Percentiles rank a stretch among this genome's conserved stretches.
These are phyloP conservation scores for Mobula birostris DNA, from an alignment of 2,113 vertebrate genomes.

Conservation along the genomic window DNA sequence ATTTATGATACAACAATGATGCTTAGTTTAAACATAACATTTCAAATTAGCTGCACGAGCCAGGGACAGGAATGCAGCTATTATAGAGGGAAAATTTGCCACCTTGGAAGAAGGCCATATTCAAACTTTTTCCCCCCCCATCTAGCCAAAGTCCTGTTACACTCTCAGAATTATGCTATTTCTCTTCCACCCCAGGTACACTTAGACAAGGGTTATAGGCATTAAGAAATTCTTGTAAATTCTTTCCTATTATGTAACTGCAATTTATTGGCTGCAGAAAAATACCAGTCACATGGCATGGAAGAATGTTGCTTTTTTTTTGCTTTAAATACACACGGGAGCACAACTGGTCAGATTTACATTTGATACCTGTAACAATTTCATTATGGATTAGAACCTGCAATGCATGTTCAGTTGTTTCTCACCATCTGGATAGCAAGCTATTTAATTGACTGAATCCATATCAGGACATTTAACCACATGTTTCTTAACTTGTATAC, in stretches of 20 bases:
- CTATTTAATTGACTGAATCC: not conserved
- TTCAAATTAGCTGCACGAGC: not conserved
- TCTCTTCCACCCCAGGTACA: no score
- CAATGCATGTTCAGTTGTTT: not conserved
- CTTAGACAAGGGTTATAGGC: not conserved
- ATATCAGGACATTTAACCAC: not conserved
- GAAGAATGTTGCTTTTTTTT: not conserved
- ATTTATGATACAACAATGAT: not conserved
- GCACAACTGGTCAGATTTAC: not conserved
- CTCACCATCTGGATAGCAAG: not conserved
- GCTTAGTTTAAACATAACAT: not conserved
- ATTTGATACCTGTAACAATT: not conserved
- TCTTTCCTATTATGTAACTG: not conserved
- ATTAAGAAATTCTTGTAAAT: no score
- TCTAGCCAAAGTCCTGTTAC: not conserved
- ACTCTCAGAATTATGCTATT: not conserved
- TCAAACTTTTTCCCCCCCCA: not conserved
- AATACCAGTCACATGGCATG: not conserved
- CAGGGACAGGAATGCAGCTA: not conserved
- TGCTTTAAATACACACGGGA: not conserved
- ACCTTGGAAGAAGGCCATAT: not conserved
- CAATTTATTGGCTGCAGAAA: not conserved
- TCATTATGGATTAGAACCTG: not conserved
- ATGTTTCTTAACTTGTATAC: not conserved
- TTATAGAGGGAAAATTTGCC: not conserved